These are phyloP conservation scores for Pachyseris speciosa DNA, from an alignment of 64 coral and sea anemone genomes.

Conservation along the genomic window DNA sequence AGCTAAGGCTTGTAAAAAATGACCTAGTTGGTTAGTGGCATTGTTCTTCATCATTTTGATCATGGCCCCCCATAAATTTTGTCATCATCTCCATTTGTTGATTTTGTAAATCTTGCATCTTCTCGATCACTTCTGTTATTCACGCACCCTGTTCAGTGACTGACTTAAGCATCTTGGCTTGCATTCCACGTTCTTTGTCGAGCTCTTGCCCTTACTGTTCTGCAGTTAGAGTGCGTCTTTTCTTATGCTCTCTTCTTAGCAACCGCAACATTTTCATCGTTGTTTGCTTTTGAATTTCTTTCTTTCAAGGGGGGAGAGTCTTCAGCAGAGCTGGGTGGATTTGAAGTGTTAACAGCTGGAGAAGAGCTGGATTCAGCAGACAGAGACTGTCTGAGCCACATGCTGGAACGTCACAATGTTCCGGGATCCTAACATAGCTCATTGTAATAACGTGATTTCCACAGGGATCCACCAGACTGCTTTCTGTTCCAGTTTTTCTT, in stretches of 20 bases:
- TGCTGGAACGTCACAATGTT: conserved; percentile 13
- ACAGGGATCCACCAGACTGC: conserved; percentile 18
- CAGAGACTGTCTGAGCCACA: background rate
- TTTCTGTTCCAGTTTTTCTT: conserved; percentile 47
- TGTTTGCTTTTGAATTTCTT: background rate
- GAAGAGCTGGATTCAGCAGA: background rate
- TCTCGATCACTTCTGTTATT: conserved; percentile 10
- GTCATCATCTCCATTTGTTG: conserved; percentile 42
- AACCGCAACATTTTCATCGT: background rate
- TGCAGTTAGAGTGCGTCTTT: background rate
- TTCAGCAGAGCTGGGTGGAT: background rate
- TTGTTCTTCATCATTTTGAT: conserved; percentile 29
- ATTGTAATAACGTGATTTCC: conserved; percentile 41
- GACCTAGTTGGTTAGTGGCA: background rate
- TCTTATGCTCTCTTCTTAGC: conserved; percentile 22
- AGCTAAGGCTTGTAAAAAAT: background rate
- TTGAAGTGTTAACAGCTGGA: background rate
- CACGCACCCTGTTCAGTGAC: conserved; percentile 26
- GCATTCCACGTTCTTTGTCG: background rate
- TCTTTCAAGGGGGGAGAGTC: background rate
- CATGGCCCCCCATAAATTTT: conserved; percentile 49
- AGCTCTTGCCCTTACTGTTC: background rate
- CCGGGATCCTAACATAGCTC: conserved; percentile 9
- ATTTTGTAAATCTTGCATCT: conserved; percentile 34
- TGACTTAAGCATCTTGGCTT: background rate